Evolutionary conservation across 2,888 invertebrate genomes (phyloP).

Genomic region (Pachydiplax longipennis): DNA sequence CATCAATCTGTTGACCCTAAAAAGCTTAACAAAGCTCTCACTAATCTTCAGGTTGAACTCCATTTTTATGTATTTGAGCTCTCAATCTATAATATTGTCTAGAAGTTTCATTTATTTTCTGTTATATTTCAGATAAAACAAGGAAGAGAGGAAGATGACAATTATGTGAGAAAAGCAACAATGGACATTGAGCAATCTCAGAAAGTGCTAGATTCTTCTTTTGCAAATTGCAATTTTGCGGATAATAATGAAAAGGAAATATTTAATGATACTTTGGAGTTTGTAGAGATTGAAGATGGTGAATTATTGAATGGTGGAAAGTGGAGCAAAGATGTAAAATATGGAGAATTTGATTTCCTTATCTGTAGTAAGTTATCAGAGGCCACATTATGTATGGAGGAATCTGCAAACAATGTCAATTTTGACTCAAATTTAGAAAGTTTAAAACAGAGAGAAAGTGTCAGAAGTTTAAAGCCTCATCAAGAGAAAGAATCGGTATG

Average conservation of each 20-base stretch:
- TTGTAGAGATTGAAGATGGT: constrained; percentile 53
- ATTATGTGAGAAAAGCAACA: constrained; percentile 47
- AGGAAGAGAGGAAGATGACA: constrained; percentile 55
- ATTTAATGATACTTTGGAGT: constrained; percentile 48
- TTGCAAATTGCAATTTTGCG: background rate
- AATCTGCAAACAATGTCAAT: no score
- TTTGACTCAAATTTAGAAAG: no score
- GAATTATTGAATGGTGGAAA: background rate
- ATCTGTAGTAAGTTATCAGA: background rate
- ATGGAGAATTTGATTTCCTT: constrained; percentile 20
- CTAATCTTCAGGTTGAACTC: constrained; percentile 65
- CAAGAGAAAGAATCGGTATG: no score
- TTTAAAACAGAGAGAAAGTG: no score
- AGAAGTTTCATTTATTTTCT: background rate
- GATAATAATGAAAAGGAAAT: constrained; percentile 48
- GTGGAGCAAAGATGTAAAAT: background rate
- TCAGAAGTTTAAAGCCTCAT: no score
- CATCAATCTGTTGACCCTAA: constrained; percentile 61
- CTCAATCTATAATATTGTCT: background rate
- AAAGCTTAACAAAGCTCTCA: constrained; percentile 66
- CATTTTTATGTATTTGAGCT: background rate
- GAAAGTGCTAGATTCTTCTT: background rate
- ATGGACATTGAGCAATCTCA: background rate
- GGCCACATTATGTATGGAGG: background rate
- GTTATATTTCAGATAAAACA: constrained; percentile 56